These are phyloP conservation scores for Fabriciana adippe DNA, from an alignment of 2,888 invertebrate species.

Conservation along the genomic window DNA sequence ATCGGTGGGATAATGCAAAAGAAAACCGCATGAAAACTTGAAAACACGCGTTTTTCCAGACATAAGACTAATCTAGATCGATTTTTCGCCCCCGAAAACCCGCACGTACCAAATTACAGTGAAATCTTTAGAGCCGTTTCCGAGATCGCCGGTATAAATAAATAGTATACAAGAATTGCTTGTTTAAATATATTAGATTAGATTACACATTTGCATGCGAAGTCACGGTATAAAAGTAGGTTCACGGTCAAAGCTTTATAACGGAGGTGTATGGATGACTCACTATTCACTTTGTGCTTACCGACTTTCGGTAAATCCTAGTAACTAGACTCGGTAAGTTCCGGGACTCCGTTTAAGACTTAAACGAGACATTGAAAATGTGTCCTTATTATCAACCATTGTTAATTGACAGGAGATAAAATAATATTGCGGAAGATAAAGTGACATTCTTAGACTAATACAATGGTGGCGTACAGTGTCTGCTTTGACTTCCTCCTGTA, in stretches of 20 bases:
- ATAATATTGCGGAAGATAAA: background rate
- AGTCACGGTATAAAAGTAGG: too few species aligned
- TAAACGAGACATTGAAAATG: constrained; percentile 18
- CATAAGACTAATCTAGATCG: too few species aligned
- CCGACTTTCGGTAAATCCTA: constrained; percentile 22
- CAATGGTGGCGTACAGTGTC: background rate
- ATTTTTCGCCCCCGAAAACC: too few species aligned
- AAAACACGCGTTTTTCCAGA: too few species aligned
- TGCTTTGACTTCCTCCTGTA: too few species aligned
- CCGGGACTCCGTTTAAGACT: constrained; percentile 19
- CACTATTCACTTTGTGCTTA: constrained; percentile 18
- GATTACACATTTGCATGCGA: background rate
- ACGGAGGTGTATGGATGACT: constrained; percentile 23
- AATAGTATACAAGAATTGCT: too few species aligned
- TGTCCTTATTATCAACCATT: constrained; percentile 19
- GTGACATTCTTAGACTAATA: background rate
- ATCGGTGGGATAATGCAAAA: too few species aligned
- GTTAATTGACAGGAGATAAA: background rate
- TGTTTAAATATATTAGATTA: too few species aligned
- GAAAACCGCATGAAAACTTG: too few species aligned
- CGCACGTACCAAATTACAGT: too few species aligned
- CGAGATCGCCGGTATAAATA: too few species aligned
- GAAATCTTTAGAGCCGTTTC: too few species aligned
- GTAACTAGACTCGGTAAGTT: background rate
- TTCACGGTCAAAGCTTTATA: background rate